Evolutionary conservation across 2,888 invertebrate species (phyloP), one percentile per base, ranked within the genome.

Genomic region (Polydrusus tereticollis): DNA sequence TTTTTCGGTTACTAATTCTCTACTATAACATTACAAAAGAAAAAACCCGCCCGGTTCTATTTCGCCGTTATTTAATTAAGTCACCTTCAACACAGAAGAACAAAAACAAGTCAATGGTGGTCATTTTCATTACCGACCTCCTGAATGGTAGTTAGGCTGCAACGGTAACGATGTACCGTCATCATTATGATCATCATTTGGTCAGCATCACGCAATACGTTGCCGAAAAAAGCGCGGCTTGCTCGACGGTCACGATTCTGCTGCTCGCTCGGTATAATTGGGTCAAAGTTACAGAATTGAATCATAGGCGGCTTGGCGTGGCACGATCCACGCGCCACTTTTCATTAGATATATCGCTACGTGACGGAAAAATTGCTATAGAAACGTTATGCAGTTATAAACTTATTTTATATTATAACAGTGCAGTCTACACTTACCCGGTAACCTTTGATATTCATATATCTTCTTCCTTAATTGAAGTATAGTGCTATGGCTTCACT

Each of bases 261-360:
- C 66, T 52, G 59, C 69, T 62, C 59, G 69, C 23, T 50, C 36
- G 38, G 60, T 63, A 74, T 73, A 75, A 77, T 77, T 77, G 69
- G 77, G 77, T 77, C 77, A 76, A 70, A 77, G 75, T 71, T 75
- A 76, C 76, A 74, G 75, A 75, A 75, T 76, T 74, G 76, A 76
- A 73, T 73, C 70, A 71, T 70, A 66, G 72, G 69, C 69, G 69
- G 75, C 62, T 65, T 66, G 75, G 71, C 75, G 71, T 69, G 73
- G 76, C 77, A 76, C 77, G 77, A 77, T 72, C 74, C 78, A 77
- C 77, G 78, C 77, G 78, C 78, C 75, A 69, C 69, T 52, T 72
- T 72, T 72, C 72, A 72, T 72, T 72, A 68, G 68, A 67, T 41
- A 57, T 59, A 77, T 73, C 65, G 52, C 57, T 73, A 69, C 58